phyloP scores from a whole-genome alignment of 2,888 invertebrate species.

The Sacculina carcini region DNA sequence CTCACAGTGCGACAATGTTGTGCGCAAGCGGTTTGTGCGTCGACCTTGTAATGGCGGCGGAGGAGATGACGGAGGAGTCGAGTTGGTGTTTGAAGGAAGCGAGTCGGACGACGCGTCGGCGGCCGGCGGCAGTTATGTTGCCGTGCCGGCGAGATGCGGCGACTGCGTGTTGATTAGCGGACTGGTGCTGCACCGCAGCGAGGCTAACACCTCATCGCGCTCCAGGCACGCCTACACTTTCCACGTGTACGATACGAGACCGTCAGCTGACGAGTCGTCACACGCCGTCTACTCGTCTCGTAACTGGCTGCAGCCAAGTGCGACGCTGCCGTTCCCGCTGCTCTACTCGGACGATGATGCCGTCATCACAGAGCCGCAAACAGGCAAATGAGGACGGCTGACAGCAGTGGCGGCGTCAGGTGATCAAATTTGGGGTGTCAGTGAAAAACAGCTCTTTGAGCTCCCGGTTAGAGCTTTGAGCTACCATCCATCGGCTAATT shows the following conservation, averaged over 20 bases:
- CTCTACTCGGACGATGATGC: too few species aligned
- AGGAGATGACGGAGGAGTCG: slow-evolving; percentile 28
- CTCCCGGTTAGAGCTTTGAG: too few species aligned
- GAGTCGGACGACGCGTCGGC: slow-evolving; percentile 21
- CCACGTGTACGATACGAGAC: slow-evolving; percentile 56
- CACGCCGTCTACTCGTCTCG: slow-evolving; percentile 45
- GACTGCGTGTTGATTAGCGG: slow-evolving; percentile 60
- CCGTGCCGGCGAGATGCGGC: slow-evolving; percentile 21
- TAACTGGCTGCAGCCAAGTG: slow-evolving; percentile 64
- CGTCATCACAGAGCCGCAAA: too few species aligned
- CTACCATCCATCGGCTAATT: too few species aligned
- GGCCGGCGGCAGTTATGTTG: slow-evolving; percentile 29
- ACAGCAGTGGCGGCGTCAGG: too few species aligned
- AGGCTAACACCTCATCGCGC: slow-evolving; percentile 46
- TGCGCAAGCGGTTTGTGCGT: slow-evolving; percentile 29
- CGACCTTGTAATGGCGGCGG: too few species aligned
- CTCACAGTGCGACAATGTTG: slow-evolving; percentile 38
- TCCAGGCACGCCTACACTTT: slow-evolving; percentile 89
- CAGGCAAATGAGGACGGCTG: too few species aligned
- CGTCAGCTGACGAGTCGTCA: too few species aligned
- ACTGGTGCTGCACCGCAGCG: slow-evolving; percentile 75
- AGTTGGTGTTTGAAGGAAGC: slow-evolving; percentile 38
- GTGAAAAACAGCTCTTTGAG: too few species aligned
- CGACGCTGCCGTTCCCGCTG: slow-evolving; percentile 37
- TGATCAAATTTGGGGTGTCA: too few species aligned